phyloP scores from a whole-genome alignment of 2,113 vertebrate species.

The Triplophysa rosa region DNA sequence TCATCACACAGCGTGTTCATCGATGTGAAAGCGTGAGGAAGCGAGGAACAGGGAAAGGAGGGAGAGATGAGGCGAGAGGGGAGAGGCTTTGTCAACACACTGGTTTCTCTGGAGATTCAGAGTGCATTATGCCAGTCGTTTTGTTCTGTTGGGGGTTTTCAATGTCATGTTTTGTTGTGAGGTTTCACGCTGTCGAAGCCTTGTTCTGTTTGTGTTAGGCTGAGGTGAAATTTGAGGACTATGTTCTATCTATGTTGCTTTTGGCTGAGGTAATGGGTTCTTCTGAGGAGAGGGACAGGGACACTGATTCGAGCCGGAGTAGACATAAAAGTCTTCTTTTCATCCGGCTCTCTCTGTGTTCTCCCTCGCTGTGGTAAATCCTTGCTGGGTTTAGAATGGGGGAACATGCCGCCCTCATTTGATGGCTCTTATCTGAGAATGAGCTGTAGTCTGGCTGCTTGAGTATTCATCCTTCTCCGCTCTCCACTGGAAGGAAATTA shows the following conservation, averaged over 20 bases:
- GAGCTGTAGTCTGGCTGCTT: constrained; percentile 5
- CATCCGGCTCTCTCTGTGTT: not conserved
- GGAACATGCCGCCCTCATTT: constrained; percentile 45
- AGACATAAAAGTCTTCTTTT: constrained; percentile 40
- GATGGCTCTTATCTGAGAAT: constrained; percentile 23
- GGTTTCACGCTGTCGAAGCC: constrained; percentile 1
- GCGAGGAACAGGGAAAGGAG: constrained; percentile 18
- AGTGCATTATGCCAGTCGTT: constrained; percentile 5
- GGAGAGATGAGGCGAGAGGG: constrained; percentile 37
- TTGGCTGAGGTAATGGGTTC: constrained; percentile 20
- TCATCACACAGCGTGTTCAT: constrained; percentile 62
- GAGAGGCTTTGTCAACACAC: constrained; percentile 44
- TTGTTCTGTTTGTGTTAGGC: constrained; percentile 1
- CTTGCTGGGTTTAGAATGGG: constrained; percentile 25
- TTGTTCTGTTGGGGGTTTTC: not conserved
- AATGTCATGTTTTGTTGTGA: constrained; percentile 1
- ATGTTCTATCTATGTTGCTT: constrained; percentile 20
- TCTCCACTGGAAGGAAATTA: constrained; percentile 30
- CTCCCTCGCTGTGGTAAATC: constrained; percentile 9
- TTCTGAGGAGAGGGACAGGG: constrained; percentile 1
- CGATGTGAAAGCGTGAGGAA: constrained; percentile 65
- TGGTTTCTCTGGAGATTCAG: constrained; percentile 31
- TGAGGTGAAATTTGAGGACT: constrained; percentile 17
- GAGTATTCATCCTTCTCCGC: constrained; percentile 12
- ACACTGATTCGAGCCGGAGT: constrained; percentile 11